Conservation (phyloP, 1,140 invertebrate genomes). For the Drosophila arawakana region DNA sequence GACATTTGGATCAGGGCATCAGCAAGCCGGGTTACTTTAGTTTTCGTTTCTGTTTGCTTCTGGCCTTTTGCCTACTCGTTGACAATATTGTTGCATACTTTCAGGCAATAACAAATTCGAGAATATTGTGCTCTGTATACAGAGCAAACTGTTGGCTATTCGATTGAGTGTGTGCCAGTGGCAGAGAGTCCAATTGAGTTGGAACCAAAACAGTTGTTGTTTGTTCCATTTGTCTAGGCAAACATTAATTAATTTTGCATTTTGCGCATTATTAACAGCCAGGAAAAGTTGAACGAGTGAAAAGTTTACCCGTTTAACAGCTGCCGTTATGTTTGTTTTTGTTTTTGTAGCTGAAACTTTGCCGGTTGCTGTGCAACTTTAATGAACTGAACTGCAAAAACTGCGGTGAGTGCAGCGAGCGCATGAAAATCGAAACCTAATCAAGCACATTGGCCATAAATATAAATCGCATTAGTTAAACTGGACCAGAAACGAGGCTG, state of each 20-base stretch:
- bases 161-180: slow-evolving; percentile 23
- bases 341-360: slow-evolving; percentile 39
- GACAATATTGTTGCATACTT: slow-evolving; percentile 43
- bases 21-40: neutral
- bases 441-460: slow-evolving; percentile 83
- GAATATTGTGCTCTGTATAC: neutral
- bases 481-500: slow-evolving; percentile 25
- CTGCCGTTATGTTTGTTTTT: neutral
- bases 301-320: slow-evolving; percentile 37
- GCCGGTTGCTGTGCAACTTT: slow-evolving; percentile 47
- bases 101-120: slow-evolving; percentile 21
- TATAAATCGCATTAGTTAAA: slow-evolving; percentile 78
- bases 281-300: slow-evolving; percentile 20
- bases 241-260: slow-evolving; percentile 64
- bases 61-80: slow-evolving; percentile 9
- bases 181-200: slow-evolving; percentile 5
- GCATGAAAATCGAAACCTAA: slow-evolving; percentile 81
- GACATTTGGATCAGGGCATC: neutral
- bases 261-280: slow-evolving; percentile 50
- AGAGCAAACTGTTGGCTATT: slow-evolving; percentile 13
- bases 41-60: neutral
- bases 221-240: slow-evolving; percentile 29
- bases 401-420: slow-evolving; percentile 33
- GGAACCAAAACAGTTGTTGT: neutral
- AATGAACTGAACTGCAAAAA: slow-evolving; percentile 45